These are phyloP conservation scores for Nycticryphes semicollaris DNA, from an alignment of 2,113 vertebrate species.

Conservation along the genomic window DNA sequence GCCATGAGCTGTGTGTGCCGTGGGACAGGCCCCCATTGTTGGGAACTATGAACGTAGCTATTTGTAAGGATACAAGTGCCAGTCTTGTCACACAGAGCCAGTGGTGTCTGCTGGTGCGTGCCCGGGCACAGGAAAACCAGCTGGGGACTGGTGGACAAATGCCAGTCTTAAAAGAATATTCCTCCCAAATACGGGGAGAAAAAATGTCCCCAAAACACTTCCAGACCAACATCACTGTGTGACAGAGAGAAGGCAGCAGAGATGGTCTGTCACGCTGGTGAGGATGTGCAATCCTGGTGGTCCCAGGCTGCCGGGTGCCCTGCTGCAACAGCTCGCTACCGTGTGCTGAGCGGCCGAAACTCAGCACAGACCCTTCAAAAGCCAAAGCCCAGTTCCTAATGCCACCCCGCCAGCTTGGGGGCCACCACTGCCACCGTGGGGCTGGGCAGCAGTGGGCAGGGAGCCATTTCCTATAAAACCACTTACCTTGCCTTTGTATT, in stretches of 20 bases:
- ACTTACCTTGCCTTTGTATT: accelerated
- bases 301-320: not conserved
- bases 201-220: accelerated
- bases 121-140: not conserved
- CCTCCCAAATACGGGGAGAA: not conserved
- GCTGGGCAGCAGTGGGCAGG: accelerated
- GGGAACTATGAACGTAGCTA: not conserved
- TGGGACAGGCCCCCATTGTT: not conserved
- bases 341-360: accelerated
- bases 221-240: accelerated
- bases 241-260: accelerated
- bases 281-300: not conserved
- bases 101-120: not conserved
- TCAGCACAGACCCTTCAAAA: not conserved
- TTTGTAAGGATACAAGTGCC: not conserved
- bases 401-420: not conserved
- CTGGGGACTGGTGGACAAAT: not conserved
- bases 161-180: not conserved
- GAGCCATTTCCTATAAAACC: not conserved
- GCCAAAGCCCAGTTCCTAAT: accelerated
- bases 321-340: accelerated
- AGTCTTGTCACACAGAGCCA: not conserved
- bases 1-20: not conserved
- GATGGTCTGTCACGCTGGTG: accelerated
- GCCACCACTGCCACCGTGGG: accelerated